A percentile compares a stretch with the other conserved stretches of the same genome.
Conservation (phyloP, 2,888 invertebrate genomes). For the Polyommatus icarus region DNA sequence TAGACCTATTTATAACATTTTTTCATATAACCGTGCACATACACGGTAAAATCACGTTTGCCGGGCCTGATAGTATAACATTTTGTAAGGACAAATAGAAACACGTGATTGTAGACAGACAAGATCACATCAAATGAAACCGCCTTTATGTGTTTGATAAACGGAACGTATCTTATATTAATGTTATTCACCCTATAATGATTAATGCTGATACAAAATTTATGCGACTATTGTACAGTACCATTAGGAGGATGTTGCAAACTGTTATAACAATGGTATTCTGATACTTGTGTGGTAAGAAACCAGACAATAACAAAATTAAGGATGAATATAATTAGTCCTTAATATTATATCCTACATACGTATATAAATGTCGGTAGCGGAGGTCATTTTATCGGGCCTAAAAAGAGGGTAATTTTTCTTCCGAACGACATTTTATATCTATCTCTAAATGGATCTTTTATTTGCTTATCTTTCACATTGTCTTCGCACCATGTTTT, state of each 20-base stretch:
- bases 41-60: too few relatives aligned
- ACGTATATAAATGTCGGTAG: too few relatives aligned
- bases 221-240: slow-evolving; percentile 18
- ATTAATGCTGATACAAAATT: slow-evolving; percentile 17
- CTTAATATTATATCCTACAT: background rate
- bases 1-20: too few relatives aligned
- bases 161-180: slow-evolving; percentile 17
- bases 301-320: background rate
- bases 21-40: too few relatives aligned
- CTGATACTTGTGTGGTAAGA: slow-evolving; percentile 9
- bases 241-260: slow-evolving; percentile 21
- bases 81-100: background rate
- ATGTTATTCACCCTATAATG: slow-evolving; percentile 21
- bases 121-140: background rate
- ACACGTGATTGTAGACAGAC: background rate
- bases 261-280: background rate
- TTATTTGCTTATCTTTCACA: slow-evolving; percentile 13
- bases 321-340: background rate
- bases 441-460: background rate
- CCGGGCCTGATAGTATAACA: too few relatives aligned
- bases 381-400: background rate
- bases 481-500: background rate
- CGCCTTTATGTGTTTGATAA: slow-evolving; percentile 11
- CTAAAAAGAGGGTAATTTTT: background rate
- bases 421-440: background rate